Evolutionary conservation across 2,797 vertebrate species (phyloP).

Genomic region (Rallus crepitans): DNA sequence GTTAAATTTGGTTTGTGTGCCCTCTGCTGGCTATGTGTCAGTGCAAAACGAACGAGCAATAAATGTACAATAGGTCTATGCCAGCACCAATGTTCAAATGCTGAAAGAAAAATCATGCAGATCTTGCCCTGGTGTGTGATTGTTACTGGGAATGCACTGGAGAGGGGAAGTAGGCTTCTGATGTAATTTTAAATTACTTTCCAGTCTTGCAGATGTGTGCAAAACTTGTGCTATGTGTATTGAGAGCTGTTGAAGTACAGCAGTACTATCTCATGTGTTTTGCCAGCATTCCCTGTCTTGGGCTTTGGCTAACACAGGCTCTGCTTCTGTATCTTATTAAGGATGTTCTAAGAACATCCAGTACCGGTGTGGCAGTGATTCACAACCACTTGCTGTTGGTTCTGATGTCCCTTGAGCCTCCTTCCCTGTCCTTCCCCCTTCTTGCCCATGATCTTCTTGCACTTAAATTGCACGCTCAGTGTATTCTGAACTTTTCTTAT

Average conservation of each 20-base stretch:
- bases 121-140: not conserved
- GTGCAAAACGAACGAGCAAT: fast-evolving
- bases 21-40: not conserved
- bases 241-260: not conserved
- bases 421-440: not conserved
- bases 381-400: fast-evolving
- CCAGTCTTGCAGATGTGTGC: not conserved
- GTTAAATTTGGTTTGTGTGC: not conserved
- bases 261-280: not conserved
- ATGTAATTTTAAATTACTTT: not conserved
- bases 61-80: not conserved
- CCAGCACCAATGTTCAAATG: not conserved
- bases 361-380: not conserved
- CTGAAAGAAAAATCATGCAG: not conserved
- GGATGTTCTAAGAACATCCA: not conserved
- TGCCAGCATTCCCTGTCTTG: not conserved
- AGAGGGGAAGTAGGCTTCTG: not conserved
- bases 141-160: not conserved
- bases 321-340: not conserved
- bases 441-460: not conserved
- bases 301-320: not conserved
- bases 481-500: not conserved
- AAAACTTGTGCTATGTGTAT: not conserved
- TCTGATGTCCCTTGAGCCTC: not conserved
- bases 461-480: not conserved